Evolutionary conservation across 2,113 vertebrate species (phyloP).

Genomic region (Gymnogyps californianus): DNA sequence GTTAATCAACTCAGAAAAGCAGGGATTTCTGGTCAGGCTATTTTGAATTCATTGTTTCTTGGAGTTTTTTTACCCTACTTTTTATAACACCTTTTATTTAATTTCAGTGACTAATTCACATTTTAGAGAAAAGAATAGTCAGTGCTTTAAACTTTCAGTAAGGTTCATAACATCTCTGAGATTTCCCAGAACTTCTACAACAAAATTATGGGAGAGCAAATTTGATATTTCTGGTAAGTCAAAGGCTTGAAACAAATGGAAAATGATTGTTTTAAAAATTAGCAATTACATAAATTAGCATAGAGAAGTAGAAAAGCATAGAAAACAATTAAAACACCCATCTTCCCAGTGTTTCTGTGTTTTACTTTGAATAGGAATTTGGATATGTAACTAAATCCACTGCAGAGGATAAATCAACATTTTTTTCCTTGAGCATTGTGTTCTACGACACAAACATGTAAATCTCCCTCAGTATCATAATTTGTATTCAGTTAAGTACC

Average conservation of each 20-base stretch:
- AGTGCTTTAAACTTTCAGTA: background rate
- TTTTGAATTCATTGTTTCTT: background rate
- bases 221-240: background rate
- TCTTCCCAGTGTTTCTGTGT: background rate
- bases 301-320: background rate
- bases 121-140: conserved; percentile 2
- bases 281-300: background rate
- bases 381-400: conserved; percentile 3
- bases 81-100: background rate
- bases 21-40: conserved; percentile 3
- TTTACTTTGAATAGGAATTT: conserved; percentile 2
- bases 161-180: background rate
- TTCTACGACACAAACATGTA: background rate
- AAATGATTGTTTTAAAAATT: background rate
- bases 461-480: background rate
- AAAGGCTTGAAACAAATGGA: background rate
- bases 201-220: background rate
- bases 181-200: background rate
- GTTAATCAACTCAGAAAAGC: background rate
- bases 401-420: background rate
- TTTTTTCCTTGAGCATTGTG: background rate
- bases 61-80: background rate
- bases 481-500: conserved; percentile 57
- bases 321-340: background rate
- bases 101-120: conserved; percentile 6